Evolutionary conservation across 2,888 invertebrate species (phyloP).

Genomic region (Scaptomyza flava): DNA sequence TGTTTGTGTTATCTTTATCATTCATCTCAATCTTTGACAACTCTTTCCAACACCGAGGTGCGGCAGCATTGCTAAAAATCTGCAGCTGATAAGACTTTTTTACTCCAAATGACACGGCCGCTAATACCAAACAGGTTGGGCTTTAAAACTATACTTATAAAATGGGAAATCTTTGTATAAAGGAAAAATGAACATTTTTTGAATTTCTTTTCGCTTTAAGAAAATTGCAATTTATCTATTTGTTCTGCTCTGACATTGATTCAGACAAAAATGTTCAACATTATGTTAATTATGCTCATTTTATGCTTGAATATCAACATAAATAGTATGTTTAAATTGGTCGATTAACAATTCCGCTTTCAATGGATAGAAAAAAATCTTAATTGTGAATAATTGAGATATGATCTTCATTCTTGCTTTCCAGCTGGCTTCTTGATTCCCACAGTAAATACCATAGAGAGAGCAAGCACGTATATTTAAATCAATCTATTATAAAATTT

Average conservation of each 20-base stretch:
- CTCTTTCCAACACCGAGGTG: slow-evolving; percentile 15
- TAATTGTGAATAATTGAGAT: slow-evolving; percentile 40
- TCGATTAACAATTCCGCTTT: slow-evolving; percentile 21
- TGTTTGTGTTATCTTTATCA: slow-evolving; percentile 15
- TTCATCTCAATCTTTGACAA: slow-evolving; percentile 26
- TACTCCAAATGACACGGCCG: slow-evolving; percentile 23
- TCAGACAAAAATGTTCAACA: neutral
- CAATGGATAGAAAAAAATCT: slow-evolving; percentile 21
- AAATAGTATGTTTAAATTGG: slow-evolving; percentile 20
- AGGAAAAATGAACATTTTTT: neutral
- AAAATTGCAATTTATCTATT: neutral
- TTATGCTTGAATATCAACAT: neutral
- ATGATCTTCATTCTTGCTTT: slow-evolving; percentile 18
- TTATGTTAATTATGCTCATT: neutral
- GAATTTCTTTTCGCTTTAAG: no score
- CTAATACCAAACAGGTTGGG: slow-evolving; percentile 24
- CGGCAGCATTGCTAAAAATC: slow-evolving; percentile 22
- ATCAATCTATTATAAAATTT: slow-evolving; percentile 54
- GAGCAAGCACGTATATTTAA: slow-evolving; percentile 45
- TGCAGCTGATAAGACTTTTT: slow-evolving; percentile 27
- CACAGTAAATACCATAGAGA: slow-evolving; percentile 45
- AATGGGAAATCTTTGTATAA: neutral
- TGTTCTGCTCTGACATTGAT: neutral
- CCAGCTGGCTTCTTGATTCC: slow-evolving; percentile 36
- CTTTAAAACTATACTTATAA: neutral